Base-by-base conservation (phyloP, 2,797 vertebrate genomes). In the Vultur gryphus region DNA sequence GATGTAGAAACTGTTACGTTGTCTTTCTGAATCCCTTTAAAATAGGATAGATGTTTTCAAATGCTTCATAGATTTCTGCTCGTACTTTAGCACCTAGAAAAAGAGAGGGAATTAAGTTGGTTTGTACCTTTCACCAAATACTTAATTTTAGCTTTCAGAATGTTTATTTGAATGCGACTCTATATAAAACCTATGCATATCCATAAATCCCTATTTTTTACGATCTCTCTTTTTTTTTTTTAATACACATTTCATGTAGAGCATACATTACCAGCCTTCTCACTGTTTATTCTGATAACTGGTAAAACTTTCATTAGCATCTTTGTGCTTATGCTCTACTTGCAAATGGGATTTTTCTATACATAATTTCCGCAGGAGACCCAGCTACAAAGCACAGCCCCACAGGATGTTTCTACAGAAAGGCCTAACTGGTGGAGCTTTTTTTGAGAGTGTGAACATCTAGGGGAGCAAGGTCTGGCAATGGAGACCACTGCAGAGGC, bases 1-100 rank as follows among this genome's bases (percentile, higher is more conserved):
- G 7, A 4, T 23, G 43, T 37, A 85, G 78, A 88, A 94, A 91
- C 67, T 93, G 98, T 98, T 99, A 99, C 97, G 99, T 99, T 3
- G 99, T 99, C 97, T 99, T 99, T 95, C 99, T 98, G 98, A 99
- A 99, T 90, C 99, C 99, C 98, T 99, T 99, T 94, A 99, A 98
- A 97, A 99, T 99, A 52, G 99, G 99, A 97, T 99, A 99, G 97
- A 99, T 99, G 96, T 99, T 99, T 98, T 99, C 99, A 98, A 99
- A 99, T 1, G 99, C 99, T 98, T 99, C 99, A 35, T 99, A 99
- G 96, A 99, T 99, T 97, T 99, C 99, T 91, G 98, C 98, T 98
- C 99, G 98, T 96, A 99, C 99, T 97, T 99, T 99, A 97, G 99
- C 99, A 98, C 99, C 99, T 99, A 73, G 18, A 94, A 80, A 14